Percentiles rank a stretch among this genome's conserved stretches.
Conservation (phyloP, 2,888 invertebrate genomes). For the Pycnomerus fuliginosus region DNA sequence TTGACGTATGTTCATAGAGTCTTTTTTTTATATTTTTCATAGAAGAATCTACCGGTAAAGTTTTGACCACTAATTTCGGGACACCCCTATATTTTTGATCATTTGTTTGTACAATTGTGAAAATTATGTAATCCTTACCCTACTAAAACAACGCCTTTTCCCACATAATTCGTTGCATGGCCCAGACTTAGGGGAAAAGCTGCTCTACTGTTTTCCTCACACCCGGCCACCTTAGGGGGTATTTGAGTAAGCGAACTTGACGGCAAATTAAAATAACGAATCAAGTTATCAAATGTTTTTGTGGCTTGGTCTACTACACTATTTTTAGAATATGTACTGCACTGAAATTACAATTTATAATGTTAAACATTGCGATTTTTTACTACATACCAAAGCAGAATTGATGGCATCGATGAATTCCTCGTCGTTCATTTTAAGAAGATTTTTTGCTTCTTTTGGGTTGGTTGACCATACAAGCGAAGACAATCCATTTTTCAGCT, state of each 20-base stretch:
- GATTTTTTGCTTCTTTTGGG: constrained; percentile 68
- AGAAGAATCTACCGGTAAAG: no score
- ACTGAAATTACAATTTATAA: constrained; percentile 48
- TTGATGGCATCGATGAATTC: constrained; percentile 73
- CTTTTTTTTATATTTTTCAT: no score
- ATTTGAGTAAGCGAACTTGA: constrained; percentile 47
- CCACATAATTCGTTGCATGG: constrained; percentile 83
- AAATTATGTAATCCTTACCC: constrained; percentile 76
- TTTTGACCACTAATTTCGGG: no score
- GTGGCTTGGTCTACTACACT: constrained; percentile 58
- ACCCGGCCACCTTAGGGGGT: constrained; percentile 67
- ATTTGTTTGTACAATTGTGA: no score
- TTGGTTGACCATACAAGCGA: constrained; percentile 95
- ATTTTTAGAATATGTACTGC: constrained; percentile 62
- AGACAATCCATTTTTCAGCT: constrained; percentile 71
- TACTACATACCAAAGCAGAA: constrained; percentile 10
- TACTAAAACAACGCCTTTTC: constrained; percentile 77
- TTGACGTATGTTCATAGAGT: no score
- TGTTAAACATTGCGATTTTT: constrained; percentile 4
- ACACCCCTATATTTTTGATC: no score
- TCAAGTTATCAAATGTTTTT: constrained; percentile 55
- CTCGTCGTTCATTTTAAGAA: constrained; percentile 69
- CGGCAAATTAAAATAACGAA: constrained; percentile 50
- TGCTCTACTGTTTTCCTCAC: constrained; percentile 69
- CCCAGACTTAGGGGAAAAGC: constrained; percentile 91